Evolutionary conservation across 2,113 vertebrate genomes (phyloP).

Genomic region (Pachyramphus minor): DNA sequence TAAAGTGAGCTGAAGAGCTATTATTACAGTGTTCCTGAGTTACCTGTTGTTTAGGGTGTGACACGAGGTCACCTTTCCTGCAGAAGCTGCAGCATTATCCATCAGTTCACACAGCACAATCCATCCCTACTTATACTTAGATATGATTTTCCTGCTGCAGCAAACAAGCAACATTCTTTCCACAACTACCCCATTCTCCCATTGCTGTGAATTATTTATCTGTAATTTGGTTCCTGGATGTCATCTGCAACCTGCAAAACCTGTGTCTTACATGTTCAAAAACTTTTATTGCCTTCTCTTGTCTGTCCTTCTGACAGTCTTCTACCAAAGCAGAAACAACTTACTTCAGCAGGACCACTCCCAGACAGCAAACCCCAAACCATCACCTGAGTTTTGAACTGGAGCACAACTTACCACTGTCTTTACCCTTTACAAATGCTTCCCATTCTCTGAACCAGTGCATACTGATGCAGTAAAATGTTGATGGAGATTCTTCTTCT

Average conservation of each 20-base stretch:
- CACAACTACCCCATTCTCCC: background rate
- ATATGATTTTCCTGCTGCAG: background rate
- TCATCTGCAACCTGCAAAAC: background rate
- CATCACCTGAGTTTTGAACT: background rate
- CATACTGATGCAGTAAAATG: constrained; percentile 99
- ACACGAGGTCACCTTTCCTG: background rate
- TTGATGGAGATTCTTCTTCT: constrained; percentile 92
- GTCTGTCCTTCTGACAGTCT: background rate
- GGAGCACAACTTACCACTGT: constrained; percentile 83
- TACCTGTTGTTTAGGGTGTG: background rate
- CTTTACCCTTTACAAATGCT: constrained; percentile 97
- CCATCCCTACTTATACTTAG: no score
- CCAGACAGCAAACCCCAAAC: background rate
- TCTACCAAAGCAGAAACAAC: background rate
- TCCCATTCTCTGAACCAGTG: constrained; percentile 99
- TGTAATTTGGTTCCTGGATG: background rate
- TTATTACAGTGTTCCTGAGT: background rate
- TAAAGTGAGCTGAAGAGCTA: background rate
- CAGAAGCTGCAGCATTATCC: background rate
- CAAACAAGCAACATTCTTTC: background rate
- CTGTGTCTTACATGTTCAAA: background rate
- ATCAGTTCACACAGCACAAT: background rate
- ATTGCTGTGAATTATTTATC: background rate
- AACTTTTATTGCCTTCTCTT: background rate
- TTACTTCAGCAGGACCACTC: background rate